Base-by-base conservation (phyloP, 2,888 invertebrate species). In the Euclidia mi region DNA sequence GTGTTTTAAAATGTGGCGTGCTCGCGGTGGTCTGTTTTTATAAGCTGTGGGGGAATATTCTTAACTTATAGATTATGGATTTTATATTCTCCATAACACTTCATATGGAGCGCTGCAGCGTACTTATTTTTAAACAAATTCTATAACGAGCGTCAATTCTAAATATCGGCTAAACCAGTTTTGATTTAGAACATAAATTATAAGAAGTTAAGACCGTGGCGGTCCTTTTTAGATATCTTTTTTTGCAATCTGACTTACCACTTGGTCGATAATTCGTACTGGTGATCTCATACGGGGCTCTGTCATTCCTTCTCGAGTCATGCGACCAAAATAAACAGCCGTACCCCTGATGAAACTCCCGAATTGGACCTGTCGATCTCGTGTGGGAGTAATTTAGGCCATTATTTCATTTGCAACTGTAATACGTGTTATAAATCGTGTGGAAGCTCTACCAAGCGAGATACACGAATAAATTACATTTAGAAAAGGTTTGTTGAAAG, bases 241-340 rank as follows among this genome's bases (percentile, higher is more conserved):
- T 68, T 65, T 48, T 53, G 53, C 48, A 59, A 61, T 56, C 18
- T 43, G 47, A 51, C 48, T 67, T 53, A 49, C 45, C 65, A 67
- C 63, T 77, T 69, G 67, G 61, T 57, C 65, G 68, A 64, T 74
- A 87, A 81, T 78, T 81, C 76, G 83, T 38, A 81, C 69, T 82
- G 90, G 87, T 92, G 92, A 93, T 91, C 91, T 92, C 92, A 92
- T 79, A 65, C 62, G 76, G 86, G 82, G 43, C 82, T 82, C 85
- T 87, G 90, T 88, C 89, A 90, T 83, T 78, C 71, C 71, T 63
- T 68, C 65, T 67, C 85, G 81, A 89, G 87, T 92, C 92, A 93
- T 78, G 59, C 74, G 84, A 88, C 92, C 66, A 79, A 92, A 93
- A 92, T 93, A 92, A 84, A 84, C 82, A 71, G 53, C 71, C 62